These are phyloP conservation scores for Scotopteryx bipunctaria DNA, from an alignment of 2,888 invertebrate genomes.

Conservation along the genomic window DNA sequence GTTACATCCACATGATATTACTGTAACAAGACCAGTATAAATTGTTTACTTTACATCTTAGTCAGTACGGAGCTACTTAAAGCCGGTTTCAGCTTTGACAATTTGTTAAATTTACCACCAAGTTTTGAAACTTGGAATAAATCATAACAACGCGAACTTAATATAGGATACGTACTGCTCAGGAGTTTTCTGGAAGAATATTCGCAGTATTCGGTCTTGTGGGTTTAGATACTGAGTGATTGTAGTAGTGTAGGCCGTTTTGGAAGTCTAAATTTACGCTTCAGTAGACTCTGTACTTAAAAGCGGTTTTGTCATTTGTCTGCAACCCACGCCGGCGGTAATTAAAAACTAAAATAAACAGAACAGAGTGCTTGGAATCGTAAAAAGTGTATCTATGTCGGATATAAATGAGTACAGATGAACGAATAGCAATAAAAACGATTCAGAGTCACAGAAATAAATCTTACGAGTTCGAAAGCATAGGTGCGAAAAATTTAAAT, in stretches of 20 bases:
- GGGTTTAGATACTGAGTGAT: not conserved
- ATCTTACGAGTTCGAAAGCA: conserved; percentile 71
- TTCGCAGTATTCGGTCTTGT: not conserved
- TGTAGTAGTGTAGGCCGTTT: not conserved
- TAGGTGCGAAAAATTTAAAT: conserved; percentile 65
- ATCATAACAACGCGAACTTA: conserved; percentile 56
- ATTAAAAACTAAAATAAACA: conserved; percentile 84
- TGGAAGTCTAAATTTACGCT: not conserved
- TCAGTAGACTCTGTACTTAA: conserved; percentile 9
- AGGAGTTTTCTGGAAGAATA: too few relatives aligned
- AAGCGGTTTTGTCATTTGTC: conserved; percentile 74
- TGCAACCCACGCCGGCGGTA: conserved; percentile 75
- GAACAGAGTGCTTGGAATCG: conserved; percentile 80
- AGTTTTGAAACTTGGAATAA: conserved; percentile 51
- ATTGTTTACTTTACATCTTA: conserved; percentile 43
- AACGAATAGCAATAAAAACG: conserved; percentile 79
- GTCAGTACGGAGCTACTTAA: conserved; percentile 19
- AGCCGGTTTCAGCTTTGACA: conserved; percentile 45
- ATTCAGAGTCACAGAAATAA: conserved; percentile 80
- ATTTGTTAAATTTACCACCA: conserved; percentile 61
- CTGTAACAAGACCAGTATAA: conserved; percentile 23
- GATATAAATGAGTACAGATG: conserved; percentile 82
- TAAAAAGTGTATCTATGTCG: conserved; percentile 81
- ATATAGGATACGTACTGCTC: not conserved
- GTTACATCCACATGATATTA: conserved; percentile 16